Base-by-base conservation (phyloP, 2,797 vertebrate species). In the Darevskia mixta region DNA sequence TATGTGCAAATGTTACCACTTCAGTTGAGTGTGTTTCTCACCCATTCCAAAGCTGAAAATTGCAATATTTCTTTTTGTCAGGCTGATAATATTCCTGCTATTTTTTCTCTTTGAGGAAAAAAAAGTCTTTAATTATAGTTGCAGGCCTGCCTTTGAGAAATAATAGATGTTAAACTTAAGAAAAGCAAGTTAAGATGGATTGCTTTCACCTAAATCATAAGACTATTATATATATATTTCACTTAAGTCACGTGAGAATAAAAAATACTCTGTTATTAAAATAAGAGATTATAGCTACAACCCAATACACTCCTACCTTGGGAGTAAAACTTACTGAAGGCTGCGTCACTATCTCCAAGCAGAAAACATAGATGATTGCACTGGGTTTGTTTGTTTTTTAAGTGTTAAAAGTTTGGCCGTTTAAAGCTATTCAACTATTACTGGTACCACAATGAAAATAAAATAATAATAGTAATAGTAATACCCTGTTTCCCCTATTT, bases 21-120 rank as follows among this genome's bases (percentile, higher is more conserved):
- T 93, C 35, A 35, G 82, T 1, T 29, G 8, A 79, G 1, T 29
- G 13, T 79, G 32, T 90, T 69, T 58, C 66, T 13, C 45, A 87
- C 5, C 3, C 5, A 77, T 88, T 91, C 25, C 41, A 94, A 91
- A 92, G 61, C 13, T 89, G n/a, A 91, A 92, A 89, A 91, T 87
- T 49, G 23, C 41, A 23, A 91, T 86, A 7, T 32, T 27, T 80
- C 49, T 38, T 75, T 91, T 81, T 87, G 45, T 49, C 58, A 85
- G 15, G 1, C 61, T 89, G 27, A 86, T 88, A 82, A 90, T 49
- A 2, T 89, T 92, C 87, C 3, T 78, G 11, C 5, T 81, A 45
- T 87, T 78, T 69, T n/a, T 73, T 25, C 5, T 49, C 79, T 25
- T 45, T 15, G 72, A 45, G 10, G 11, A 13, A 38, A 23, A 67